phyloP scores from a whole-genome alignment of 2,888 invertebrate genomes.

The Spodoptera picta region DNA sequence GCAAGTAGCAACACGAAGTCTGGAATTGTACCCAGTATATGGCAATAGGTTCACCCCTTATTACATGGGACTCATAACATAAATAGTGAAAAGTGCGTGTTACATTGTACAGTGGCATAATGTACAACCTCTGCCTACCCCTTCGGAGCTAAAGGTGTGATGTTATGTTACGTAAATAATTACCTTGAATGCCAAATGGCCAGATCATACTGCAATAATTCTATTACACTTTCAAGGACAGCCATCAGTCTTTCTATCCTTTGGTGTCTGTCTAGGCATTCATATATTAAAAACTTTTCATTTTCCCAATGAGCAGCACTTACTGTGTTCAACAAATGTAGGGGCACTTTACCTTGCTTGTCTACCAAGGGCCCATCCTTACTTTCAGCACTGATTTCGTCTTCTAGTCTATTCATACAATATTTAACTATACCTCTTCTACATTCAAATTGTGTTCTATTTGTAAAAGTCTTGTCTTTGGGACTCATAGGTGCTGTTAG shows the following conservation, averaged over 20 bases:
- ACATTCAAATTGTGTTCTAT: slow-evolving; percentile 70
- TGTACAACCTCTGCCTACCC: too few relatives aligned
- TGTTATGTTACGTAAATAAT: too few relatives aligned
- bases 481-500: slow-evolving; percentile 73
- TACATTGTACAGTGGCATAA: too few relatives aligned
- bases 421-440: slow-evolving; percentile 79
- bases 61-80: too few relatives aligned
- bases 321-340: slow-evolving; percentile 75
- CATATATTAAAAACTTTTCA: slow-evolving; percentile 80
- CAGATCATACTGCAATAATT: slow-evolving; percentile 88
- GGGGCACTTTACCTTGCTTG: slow-evolving; percentile 72
- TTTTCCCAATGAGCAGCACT: slow-evolving; percentile 80
- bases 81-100: too few relatives aligned
- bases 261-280: slow-evolving; percentile 72
- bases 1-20: too few relatives aligned
- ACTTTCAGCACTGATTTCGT: slow-evolving; percentile 75
- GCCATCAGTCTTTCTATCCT: slow-evolving; percentile 86
- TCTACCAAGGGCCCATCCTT: slow-evolving; percentile 75
- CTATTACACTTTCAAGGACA: slow-evolving; percentile 83
- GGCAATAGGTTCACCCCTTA: too few relatives aligned
- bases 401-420: slow-evolving; percentile 77
- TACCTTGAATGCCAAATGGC: slow-evolving; percentile 87
- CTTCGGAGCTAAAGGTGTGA: too few relatives aligned
- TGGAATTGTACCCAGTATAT: too few relatives aligned
- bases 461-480: slow-evolving; percentile 75